Evolutionary conservation across 1,140 invertebrate genomes (phyloP).

Genomic region (Bursaphelenchus mucronatus): DNA sequence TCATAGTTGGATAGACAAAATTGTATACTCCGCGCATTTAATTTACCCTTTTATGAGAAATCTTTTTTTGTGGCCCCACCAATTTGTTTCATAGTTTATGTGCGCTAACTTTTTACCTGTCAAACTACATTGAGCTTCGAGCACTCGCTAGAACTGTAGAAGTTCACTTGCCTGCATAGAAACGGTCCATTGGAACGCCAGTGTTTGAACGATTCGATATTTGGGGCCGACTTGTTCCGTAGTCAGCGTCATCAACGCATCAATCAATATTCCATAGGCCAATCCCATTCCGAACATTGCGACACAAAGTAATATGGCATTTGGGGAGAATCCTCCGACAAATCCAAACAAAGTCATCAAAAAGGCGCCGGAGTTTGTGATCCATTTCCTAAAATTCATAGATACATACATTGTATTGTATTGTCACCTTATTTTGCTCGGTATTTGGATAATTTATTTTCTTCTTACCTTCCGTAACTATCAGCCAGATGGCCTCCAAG

Average conservation of each 20-base stretch:
- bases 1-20: too few relatives aligned
- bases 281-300: slow-evolving; percentile 51
- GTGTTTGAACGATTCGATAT: slow-evolving; percentile 48
- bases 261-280: slow-evolving; percentile 40
- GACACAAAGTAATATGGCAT: slow-evolving; percentile 35
- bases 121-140: too few relatives aligned
- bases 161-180: slow-evolving; percentile 38
- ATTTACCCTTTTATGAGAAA: too few relatives aligned
- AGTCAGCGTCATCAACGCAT: slow-evolving; percentile 44
- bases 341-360: slow-evolving; percentile 40
- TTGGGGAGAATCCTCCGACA: slow-evolving; percentile 36
- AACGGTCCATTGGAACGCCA: slow-evolving; percentile 48
- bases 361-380: slow-evolving; percentile 39
- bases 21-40: too few relatives aligned
- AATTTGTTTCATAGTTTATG: too few relatives aligned
- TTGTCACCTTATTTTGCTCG: slow-evolving; percentile 5
- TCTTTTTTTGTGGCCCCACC: too few relatives aligned
- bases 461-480: slow-evolving; percentile 35
- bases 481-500: slow-evolving; percentile 48
- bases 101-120: slow-evolving; percentile 2
- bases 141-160: background rate
- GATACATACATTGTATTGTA: slow-evolving; percentile 23
- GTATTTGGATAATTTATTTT: background rate
- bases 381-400: slow-evolving; percentile 40
- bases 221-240: slow-evolving; percentile 46